Conservation (phyloP, 2,797 vertebrate genomes). For the Micromesistius poutassou region DNA sequence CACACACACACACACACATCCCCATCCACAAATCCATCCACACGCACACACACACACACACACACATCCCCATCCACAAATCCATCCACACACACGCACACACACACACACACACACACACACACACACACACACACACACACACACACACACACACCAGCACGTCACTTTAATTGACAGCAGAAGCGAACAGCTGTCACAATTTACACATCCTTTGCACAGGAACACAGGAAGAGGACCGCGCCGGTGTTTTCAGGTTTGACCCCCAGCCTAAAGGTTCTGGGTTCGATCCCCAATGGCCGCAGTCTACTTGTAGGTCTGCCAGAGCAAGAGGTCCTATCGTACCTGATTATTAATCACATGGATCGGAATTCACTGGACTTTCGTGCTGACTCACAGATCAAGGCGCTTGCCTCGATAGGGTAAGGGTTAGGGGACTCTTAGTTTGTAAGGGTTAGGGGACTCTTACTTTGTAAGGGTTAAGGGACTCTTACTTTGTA, state of each 20-base stretch:
- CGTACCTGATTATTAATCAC: not conserved
- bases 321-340: not conserved
- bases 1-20: not conserved
- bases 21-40: constrained; percentile 1
- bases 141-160: not conserved
- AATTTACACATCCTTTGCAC: not conserved
- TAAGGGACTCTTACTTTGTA: too few species aligned
- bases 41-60: not conserved
- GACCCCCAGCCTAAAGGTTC: not conserved
- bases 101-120: not conserved
- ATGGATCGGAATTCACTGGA: too few species aligned
- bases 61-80: not conserved
- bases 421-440: too few species aligned
- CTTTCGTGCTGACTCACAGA: too few species aligned
- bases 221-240: too few species aligned
- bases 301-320: not conserved
- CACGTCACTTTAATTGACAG: not conserved
- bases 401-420: too few species aligned
- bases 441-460: too few species aligned
- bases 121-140: not conserved
- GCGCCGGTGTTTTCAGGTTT: not conserved
- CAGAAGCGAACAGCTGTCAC: not conserved
- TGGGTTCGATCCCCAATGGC: not conserved
- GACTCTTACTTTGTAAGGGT: too few species aligned
- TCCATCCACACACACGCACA: not conserved